phyloP scores from a whole-genome alignment of 2,888 invertebrate species.

The Drosophila macrospina region DNA sequence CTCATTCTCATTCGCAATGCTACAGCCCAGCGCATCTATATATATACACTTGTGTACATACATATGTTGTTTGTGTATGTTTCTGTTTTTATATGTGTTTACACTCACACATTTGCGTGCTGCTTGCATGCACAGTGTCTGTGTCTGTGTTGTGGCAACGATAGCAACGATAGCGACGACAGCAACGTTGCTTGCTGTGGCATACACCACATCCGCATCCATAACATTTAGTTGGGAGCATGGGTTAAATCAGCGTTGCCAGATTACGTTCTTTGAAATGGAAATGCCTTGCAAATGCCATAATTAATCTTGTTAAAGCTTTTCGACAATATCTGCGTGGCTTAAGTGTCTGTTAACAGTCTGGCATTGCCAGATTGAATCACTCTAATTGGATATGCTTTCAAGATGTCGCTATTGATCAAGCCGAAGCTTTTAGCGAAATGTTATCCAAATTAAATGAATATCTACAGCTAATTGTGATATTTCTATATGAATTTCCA shows the following conservation, averaged over 20 bases:
- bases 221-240: conserved; percentile 31
- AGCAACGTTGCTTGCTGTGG: conserved; percentile 47
- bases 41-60: conserved; percentile 20
- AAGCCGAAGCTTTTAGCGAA: background rate
- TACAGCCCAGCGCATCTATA: conserved; percentile 41
- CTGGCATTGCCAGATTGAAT: too few species aligned
- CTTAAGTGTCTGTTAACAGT: too few species aligned
- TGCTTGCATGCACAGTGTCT: conserved; percentile 1
- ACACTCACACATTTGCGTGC: background rate
- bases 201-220: conserved; percentile 67
- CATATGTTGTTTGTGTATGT: conserved; percentile 15
- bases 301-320: too few species aligned
- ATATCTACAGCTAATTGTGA: too few species aligned
- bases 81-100: background rate
- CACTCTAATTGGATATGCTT: too few species aligned
- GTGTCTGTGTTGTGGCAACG: too few species aligned
- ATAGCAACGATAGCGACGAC: background rate
- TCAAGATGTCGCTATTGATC: background rate
- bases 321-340: too few species aligned
- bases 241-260: conserved; percentile 17
- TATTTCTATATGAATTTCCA: background rate
- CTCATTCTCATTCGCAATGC: conserved; percentile 44
- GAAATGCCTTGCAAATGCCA: background rate
- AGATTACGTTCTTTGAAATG: background rate
- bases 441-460: background rate